phyloP scores from a whole-genome alignment of 2,113 vertebrate species.

The Siniperca knerii region DNA sequence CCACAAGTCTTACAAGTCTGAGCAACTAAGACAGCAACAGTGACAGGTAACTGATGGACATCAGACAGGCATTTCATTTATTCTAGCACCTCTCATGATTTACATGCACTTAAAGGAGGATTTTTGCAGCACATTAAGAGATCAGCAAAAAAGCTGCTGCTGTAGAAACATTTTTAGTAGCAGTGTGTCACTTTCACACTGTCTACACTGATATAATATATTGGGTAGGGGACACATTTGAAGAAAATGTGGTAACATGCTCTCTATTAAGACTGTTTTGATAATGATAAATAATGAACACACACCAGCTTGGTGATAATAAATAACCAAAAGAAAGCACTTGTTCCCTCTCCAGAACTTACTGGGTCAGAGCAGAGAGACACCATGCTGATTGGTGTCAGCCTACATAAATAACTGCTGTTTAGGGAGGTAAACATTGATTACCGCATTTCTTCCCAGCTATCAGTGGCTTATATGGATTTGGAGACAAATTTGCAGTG shows the following conservation, averaged over 20 bases:
- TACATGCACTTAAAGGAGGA: constrained; percentile 1
- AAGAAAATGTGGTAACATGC: constrained; percentile 43
- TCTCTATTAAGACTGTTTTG: constrained; percentile 43
- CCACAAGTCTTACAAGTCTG: not conserved
- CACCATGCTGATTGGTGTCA: constrained; percentile 39
- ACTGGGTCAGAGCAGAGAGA: constrained; percentile 21
- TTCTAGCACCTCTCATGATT: not conserved
- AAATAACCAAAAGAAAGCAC: constrained; percentile 39
- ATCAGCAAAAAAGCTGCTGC: not conserved
- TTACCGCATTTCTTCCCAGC: constrained; percentile 60
- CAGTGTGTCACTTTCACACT: constrained; percentile 10
- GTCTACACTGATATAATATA: not conserved
- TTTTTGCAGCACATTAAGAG: not conserved
- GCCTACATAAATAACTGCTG: constrained; percentile 54
- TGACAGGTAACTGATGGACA: constrained; percentile 1
- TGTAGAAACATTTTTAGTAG: not conserved
- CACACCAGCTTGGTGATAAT: constrained; percentile 38
- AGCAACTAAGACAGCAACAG: not conserved
- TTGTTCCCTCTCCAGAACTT: constrained; percentile 9
- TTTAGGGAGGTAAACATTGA: constrained; percentile 65
- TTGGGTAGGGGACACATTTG: not conserved
- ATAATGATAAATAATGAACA: constrained; percentile 39
- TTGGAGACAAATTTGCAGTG: constrained; percentile 65
- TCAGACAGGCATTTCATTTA: constrained; percentile 11
- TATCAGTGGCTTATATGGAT: constrained; percentile 64